phyloP scores from a whole-genome alignment of 2,113 vertebrate species.

The Eptatretus burgeri region DNA sequence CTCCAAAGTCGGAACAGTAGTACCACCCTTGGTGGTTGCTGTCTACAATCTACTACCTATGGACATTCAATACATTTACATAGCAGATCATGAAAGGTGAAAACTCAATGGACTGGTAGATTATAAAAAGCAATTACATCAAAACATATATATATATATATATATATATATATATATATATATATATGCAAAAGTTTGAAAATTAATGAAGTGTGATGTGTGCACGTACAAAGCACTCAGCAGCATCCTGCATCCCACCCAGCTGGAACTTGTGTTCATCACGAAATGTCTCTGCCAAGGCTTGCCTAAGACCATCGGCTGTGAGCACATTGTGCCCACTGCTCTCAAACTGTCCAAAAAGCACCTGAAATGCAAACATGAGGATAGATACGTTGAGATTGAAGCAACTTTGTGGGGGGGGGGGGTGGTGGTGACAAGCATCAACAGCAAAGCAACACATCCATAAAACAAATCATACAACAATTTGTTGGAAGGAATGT shows the following conservation, averaged over 20 bases:
- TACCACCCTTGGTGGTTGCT: too few species aligned
- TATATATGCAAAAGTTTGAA: neutral
- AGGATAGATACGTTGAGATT: neutral
- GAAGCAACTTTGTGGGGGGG: neutral
- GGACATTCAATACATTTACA: neutral
- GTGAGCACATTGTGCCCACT: constrained; percentile 73
- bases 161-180: neutral
- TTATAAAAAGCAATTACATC: neutral
- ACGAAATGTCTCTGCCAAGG: constrained; percentile 80
- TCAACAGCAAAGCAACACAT: neutral
- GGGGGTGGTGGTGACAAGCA: neutral
- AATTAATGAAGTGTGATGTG: too few species aligned
- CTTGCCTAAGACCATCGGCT: constrained; percentile 61
- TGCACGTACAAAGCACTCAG: constrained; percentile 78
- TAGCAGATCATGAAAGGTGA: too few species aligned
- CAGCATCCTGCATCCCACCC: constrained; percentile 88
- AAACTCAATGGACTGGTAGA: too few species aligned
- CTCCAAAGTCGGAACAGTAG: too few species aligned
- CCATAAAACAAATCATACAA: constrained; percentile 1
- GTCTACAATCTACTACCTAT: too few species aligned
- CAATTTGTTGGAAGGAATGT: neutral
- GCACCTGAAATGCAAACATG: constrained; percentile 22
- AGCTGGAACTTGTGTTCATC: constrained; percentile 91
- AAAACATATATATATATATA: neutral
- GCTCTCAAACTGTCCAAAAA: constrained; percentile 75